Percentiles rank a stretch among this genome's conserved stretches.
Conservation (phyloP, 2,888 invertebrate genomes). For the Dromius quadrimaculatus region DNA sequence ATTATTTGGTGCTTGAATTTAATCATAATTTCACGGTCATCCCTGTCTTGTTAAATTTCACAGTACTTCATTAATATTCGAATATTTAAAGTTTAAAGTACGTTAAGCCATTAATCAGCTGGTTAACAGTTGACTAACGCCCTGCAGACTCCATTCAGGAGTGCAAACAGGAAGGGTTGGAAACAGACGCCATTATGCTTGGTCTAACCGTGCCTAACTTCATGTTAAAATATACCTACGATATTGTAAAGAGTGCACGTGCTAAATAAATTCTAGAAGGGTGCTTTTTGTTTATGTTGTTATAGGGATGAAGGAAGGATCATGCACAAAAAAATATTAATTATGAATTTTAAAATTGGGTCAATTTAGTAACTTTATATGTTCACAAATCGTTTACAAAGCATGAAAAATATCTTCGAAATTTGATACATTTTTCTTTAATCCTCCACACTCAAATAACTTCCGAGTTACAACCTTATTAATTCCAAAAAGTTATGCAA, state of each 20-base stretch:
- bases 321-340: too few relatives aligned
- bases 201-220: slow-evolving; percentile 29
- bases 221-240: background rate
- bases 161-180: slow-evolving; percentile 41
- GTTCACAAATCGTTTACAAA: too few relatives aligned
- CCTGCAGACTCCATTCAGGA: slow-evolving; percentile 42
- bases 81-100: slow-evolving; percentile 50
- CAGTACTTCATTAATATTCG: slow-evolving; percentile 50
- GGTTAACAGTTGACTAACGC: slow-evolving; percentile 53
- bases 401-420: too few relatives aligned
- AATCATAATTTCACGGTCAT: background rate
- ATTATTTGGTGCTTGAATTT: too few relatives aligned
- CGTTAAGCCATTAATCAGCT: slow-evolving; percentile 55
- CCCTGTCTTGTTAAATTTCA: slow-evolving; percentile 15
- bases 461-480: too few relatives aligned
- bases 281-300: background rate
- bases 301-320: background rate
- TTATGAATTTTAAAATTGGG: too few relatives aligned
- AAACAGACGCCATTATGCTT: slow-evolving; percentile 15
- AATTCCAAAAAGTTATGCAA: too few relatives aligned
- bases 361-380: too few relatives aligned
- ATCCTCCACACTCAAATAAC: too few relatives aligned
- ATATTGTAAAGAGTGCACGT: background rate
- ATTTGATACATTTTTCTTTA: too few relatives aligned
- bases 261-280: slow-evolving; percentile 14